Evolutionary conservation across 2,113 vertebrate species (phyloP).

Genomic region (Nothoprocta perdicaria): DNA sequence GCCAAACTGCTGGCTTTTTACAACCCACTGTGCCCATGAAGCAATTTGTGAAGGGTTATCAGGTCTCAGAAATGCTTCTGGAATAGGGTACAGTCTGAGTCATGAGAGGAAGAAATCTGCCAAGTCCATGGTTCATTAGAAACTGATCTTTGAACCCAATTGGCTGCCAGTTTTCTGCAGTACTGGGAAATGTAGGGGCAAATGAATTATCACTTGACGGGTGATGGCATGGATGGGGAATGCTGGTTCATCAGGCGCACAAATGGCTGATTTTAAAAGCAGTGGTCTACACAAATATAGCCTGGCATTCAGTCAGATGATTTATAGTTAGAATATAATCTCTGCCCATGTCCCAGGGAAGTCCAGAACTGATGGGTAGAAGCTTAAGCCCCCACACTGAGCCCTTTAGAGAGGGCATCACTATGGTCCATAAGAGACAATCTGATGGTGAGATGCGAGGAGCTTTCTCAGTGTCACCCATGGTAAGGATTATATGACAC

Average conservation of each 20-base stretch:
- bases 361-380: background rate
- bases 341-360: background rate
- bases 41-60: background rate
- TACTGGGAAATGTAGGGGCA: background rate
- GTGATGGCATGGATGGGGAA: background rate
- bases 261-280: background rate
- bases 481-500: background rate
- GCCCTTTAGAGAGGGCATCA: background rate
- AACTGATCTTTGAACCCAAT: background rate
- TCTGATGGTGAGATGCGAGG: background rate
- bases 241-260: background rate
- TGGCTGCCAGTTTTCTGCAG: background rate
- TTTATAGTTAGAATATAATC: too few relatives aligned
- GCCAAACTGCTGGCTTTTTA: background rate
- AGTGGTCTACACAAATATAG: background rate
- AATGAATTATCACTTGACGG: background rate
- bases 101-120: background rate
- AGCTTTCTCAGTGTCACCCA: background rate
- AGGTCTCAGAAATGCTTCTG: fast-evolving
- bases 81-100: background rate
- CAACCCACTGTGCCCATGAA: background rate
- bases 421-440: background rate
- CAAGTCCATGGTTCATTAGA: background rate
- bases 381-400: background rate
- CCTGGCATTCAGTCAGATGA: too few relatives aligned